A percentile compares a stretch with the other conserved stretches of the same genome.
phyloP scores from a whole-genome alignment of 2,113 vertebrate genomes.

The Tachycineta bicolor region DNA sequence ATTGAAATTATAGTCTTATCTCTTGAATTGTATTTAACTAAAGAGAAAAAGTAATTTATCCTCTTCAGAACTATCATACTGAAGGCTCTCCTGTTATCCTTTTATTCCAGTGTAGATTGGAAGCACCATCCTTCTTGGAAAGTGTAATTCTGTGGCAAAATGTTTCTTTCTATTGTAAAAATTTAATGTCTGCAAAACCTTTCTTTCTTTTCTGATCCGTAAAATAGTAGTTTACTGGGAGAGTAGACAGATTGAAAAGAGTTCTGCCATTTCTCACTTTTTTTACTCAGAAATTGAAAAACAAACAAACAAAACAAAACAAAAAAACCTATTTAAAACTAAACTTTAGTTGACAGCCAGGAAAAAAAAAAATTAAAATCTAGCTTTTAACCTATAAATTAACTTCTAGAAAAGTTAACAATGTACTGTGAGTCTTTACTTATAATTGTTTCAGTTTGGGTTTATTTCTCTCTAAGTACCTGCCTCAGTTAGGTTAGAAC shows the following conservation, averaged over 20 bases:
- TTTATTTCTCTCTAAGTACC: neutral
- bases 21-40: conserved; percentile 2
- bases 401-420: conserved; percentile 16
- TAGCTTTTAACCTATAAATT: neutral
- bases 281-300: neutral
- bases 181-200: neutral
- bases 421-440: neutral
- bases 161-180: neutral
- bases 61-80: neutral
- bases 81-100: neutral
- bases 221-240: neutral
- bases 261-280: neutral
- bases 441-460: neutral
- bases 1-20: neutral
- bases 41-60: neutral
- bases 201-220: neutral
- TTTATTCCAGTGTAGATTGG: neutral
- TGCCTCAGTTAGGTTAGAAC: neutral
- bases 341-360: neutral
- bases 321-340: conserved; percentile 4
- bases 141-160: neutral
- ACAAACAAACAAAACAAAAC: too few relatives aligned
- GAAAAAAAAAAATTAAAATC: neutral
- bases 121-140: neutral
- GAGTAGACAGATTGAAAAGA: neutral